Evolutionary conservation across 1,140 invertebrate genomes (phyloP), one percentile per base, ranked within the genome.

Genomic region (Tachypleus tridentatus): DNA sequence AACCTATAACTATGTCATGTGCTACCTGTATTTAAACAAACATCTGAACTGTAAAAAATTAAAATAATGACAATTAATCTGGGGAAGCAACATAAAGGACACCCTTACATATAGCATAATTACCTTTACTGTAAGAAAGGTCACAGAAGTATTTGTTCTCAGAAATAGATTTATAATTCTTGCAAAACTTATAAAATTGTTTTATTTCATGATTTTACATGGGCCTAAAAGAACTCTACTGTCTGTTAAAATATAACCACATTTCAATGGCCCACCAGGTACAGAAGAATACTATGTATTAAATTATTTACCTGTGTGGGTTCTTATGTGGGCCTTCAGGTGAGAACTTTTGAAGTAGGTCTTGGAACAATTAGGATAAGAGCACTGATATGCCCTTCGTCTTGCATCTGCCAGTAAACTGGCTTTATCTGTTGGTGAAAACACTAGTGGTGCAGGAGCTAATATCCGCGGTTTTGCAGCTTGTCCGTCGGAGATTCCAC

Each of bases 311-410:
- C 83, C 84, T 9, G 94, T 97, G 76, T 97, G 95, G 0, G 90
- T 93, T 64, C 94, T 81, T 58, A 87, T 86, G 78, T 97, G 95
- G 3, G 94, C 93, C 73, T 97, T 98, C 60, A 97, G 81, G 77
- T 97, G 95, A 5, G 93, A 97, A 61, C 92, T 96, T 77, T 98
- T 97, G 80, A 93, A 96, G 77, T 97, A 98, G 73, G 93, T 96
- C 77, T 98, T 97, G 52, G 85, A 86, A 77, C 95, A 97, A 51
- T 88, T 87, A 52, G 86, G 83, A 74, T 88, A 84, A 58, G 83
- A 81, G 75, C 91, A 94, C 74, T 90, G 87, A 77, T 91, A 95
- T 62, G 89, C 84, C 51, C 90, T 82, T 57, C 73, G 70, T 54
- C 74, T 68, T 6, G n/a, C 51, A 53, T 51, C 49, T 0, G 51